phyloP scores from a whole-genome alignment of 2,113 vertebrate genomes.

The Myiozetetes cayanensis region DNA sequence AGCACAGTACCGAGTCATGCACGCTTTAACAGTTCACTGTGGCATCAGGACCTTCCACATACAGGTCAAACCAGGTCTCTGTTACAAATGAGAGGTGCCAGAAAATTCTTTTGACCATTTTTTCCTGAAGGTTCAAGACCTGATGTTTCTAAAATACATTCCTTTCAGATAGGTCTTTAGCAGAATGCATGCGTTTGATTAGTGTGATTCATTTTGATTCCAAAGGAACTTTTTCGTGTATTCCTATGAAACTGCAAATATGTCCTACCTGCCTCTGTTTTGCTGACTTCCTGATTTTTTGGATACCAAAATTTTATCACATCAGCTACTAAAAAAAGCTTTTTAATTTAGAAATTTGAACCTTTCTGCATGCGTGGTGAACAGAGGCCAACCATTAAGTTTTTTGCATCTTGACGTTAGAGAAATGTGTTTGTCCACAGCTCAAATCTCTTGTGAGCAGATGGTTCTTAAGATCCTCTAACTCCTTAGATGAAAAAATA shows the following conservation, averaged over 20 bases:
- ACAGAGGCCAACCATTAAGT: neutral
- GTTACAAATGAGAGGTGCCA: neutral
- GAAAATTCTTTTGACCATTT: neutral
- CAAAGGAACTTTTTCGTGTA: neutral
- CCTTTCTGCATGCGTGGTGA: neutral
- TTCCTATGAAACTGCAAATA: neutral
- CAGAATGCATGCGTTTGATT: neutral
- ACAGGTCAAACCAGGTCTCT: neutral
- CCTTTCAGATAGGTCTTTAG: neutral
- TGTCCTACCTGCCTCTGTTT: neutral
- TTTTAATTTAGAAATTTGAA: neutral
- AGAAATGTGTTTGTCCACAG: neutral
- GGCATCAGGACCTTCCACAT: neutral
- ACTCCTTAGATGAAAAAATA: neutral
- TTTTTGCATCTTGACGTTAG: neutral
- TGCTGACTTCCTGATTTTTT: accelerated
- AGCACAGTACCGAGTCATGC: accelerated
- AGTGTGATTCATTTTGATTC: neutral
- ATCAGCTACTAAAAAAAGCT: neutral
- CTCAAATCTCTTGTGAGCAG: neutral
- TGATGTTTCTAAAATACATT: neutral
- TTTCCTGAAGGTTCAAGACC: neutral
- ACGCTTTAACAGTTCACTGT: accelerated
- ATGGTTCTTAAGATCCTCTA: neutral
- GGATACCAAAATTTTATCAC: neutral